Conservation (phyloP, 2,797 vertebrate species). For the Anableps anableps region DNA sequence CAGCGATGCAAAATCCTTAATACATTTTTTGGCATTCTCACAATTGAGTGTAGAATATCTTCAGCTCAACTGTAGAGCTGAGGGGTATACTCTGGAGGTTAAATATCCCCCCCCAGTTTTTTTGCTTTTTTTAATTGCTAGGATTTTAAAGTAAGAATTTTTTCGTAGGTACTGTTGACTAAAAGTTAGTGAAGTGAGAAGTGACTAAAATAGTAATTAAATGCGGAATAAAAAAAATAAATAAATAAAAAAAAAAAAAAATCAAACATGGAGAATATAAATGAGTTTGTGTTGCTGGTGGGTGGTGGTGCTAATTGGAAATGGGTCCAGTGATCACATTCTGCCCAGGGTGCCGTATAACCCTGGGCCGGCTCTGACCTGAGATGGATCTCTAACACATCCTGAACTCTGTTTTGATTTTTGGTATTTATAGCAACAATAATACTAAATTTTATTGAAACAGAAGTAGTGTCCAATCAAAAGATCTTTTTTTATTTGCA, state of each 20-base stretch:
- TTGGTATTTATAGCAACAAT: background rate
- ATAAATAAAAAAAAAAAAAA: too few relatives aligned
- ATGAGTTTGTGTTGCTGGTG: background rate
- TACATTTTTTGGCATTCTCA: background rate
- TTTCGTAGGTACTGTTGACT: too few relatives aligned
- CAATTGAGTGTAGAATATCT: background rate
- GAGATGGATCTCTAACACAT: background rate
- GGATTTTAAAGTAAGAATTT: too few relatives aligned
- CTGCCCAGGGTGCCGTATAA: too few relatives aligned
- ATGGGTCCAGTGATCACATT: background rate
- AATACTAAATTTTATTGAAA: background rate
- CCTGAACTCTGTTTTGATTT: background rate
- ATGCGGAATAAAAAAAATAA: too few relatives aligned
- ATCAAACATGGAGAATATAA: too few relatives aligned
- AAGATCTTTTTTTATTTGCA: background rate
- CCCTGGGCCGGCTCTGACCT: background rate
- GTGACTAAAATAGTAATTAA: too few relatives aligned
- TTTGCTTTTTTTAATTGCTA: too few relatives aligned
- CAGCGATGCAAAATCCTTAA: background rate
- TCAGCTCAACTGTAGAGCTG: background rate
- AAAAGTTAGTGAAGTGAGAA: too few relatives aligned
- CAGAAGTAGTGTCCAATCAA: background rate
- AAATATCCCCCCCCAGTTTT: background rate
- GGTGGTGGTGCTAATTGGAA: background rate
- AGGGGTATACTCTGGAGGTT: background rate